Percentiles rank a stretch among this genome's conserved stretches.
These are phyloP conservation scores for Archaeoteleia sp. DNA, from an alignment of 2,888 invertebrate genomes.

Conservation along the genomic window DNA sequence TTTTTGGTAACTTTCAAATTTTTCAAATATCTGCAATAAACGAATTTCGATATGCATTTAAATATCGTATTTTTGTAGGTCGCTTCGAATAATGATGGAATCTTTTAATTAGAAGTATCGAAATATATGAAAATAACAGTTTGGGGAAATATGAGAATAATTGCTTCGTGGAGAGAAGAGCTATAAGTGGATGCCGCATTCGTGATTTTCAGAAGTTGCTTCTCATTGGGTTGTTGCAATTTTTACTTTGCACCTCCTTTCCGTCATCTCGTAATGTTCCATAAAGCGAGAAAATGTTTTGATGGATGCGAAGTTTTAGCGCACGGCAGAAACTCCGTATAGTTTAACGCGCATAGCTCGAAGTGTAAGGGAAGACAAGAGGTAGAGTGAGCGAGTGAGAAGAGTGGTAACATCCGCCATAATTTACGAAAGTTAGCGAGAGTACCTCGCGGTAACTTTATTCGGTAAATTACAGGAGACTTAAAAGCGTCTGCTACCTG, in stretches of 20 bases:
- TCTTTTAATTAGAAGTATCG: too few species aligned
- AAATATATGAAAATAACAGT: too few species aligned
- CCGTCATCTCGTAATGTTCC: constrained; percentile 22
- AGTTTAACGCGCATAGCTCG: constrained; percentile 41
- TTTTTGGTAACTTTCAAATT: too few species aligned
- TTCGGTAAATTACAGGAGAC: constrained; percentile 66
- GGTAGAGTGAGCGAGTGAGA: constrained; percentile 27
- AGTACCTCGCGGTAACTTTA: constrained; percentile 62
- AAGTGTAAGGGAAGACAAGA: constrained; percentile 53
- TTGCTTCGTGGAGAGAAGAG: too few species aligned
- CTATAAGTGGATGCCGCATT: too few species aligned
- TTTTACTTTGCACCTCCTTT: constrained; percentile 28
- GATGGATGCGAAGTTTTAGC: constrained; percentile 51
- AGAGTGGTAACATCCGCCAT: constrained; percentile 53
- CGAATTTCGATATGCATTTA: too few species aligned
- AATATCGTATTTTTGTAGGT: too few species aligned
- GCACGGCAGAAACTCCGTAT: constrained; percentile 38
- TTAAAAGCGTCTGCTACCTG: constrained; percentile 64
- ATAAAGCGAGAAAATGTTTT: constrained; percentile 39
- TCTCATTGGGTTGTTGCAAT: constrained; percentile 15
- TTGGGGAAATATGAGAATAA: too few species aligned
- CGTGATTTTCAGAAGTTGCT: too few species aligned
- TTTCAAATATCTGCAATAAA: too few species aligned
- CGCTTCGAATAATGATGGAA: too few species aligned
- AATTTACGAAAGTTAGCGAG: constrained; percentile 58